Conservation (phyloP, 2,888 invertebrate genomes). For the Andrena bicolor region DNA sequence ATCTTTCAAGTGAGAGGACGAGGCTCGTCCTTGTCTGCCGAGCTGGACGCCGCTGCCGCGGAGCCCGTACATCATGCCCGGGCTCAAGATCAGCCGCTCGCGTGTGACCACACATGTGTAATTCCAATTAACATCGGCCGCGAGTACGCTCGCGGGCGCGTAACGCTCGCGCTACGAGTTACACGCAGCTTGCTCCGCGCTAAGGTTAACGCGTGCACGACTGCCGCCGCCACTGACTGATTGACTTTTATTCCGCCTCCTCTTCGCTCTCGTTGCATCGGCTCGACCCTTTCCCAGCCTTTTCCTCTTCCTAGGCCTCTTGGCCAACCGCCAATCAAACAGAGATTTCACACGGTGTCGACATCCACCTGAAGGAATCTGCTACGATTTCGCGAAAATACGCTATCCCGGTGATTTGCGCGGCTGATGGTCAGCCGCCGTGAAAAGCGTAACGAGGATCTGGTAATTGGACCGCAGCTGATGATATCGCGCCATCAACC, state of each 20-base stretch:
- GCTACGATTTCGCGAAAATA: slow-evolving; percentile 54
- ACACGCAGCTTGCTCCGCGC: slow-evolving; percentile 63
- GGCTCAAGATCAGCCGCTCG: slow-evolving; percentile 71
- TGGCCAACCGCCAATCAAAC: slow-evolving; percentile 37
- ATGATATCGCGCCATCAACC: slow-evolving; percentile 30
- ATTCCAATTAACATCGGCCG: slow-evolving; percentile 74
- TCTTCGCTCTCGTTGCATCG: slow-evolving; percentile 31
- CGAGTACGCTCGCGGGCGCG: slow-evolving; percentile 11
- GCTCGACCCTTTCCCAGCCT: neutral
- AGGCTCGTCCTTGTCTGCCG: slow-evolving; percentile 74
- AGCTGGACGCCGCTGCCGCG: slow-evolving; percentile 63
- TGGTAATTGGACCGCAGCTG: slow-evolving; percentile 42
- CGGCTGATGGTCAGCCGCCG: slow-evolving; percentile 31
- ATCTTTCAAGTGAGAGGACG: slow-evolving; percentile 73
- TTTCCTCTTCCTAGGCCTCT: neutral
- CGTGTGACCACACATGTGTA: slow-evolving; percentile 75
- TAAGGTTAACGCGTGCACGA: slow-evolving; percentile 65
- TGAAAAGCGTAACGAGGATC: slow-evolving; percentile 54
- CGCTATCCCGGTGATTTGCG: slow-evolving; percentile 12
- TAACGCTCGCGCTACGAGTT: slow-evolving; percentile 57
- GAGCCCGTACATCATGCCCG: slow-evolving; percentile 61
- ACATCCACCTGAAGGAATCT: slow-evolving; percentile 48
- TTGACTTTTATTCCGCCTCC: slow-evolving; percentile 55
- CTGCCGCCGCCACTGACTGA: slow-evolving; percentile 52
- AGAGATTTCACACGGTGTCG: slow-evolving; percentile 55